Evolutionary conservation across 2,113 vertebrate genomes (phyloP).

Genomic region (Sander lucioperca): DNA sequence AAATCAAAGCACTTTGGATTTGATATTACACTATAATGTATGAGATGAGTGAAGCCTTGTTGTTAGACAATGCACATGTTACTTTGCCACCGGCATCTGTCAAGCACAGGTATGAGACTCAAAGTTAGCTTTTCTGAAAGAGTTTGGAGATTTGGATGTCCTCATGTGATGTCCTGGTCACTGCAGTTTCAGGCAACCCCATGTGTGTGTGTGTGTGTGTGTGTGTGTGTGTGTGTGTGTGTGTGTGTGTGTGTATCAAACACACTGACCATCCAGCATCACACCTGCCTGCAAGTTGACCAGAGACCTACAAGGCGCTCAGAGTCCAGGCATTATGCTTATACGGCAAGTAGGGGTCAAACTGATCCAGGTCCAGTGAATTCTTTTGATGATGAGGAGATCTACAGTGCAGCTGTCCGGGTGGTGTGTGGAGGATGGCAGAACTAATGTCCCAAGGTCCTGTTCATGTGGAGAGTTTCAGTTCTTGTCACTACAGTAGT

Average conservation of each 20-base stretch:
- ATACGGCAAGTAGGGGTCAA: background rate
- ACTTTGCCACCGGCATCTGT: slow-evolving; percentile 28
- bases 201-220: slow-evolving; percentile 25
- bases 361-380: slow-evolving; percentile 36
- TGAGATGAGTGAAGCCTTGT: background rate
- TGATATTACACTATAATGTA: slow-evolving; percentile 1
- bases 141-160: slow-evolving; percentile 8
- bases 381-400: slow-evolving; percentile 9
- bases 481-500: slow-evolving; percentile 1
- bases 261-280: slow-evolving; percentile 56
- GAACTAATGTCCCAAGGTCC: slow-evolving; percentile 9
- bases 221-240: slow-evolving; percentile 17
- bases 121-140: slow-evolving; percentile 2
- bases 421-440: background rate
- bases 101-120: background rate
- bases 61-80: slow-evolving; percentile 11
- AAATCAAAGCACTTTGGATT: slow-evolving; percentile 16
- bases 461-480: slow-evolving; percentile 13
- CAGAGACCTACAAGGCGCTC: slow-evolving; percentile 15
- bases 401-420: slow-evolving; percentile 15
- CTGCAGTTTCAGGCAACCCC: slow-evolving; percentile 19
- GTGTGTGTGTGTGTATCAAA: slow-evolving; percentile 55
- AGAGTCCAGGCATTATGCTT: slow-evolving; percentile 14
- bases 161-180: slow-evolving; percentile 29
- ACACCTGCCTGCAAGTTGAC: slow-evolving; percentile 64